Percentiles rank a stretch among this genome's conserved stretches.
phyloP scores from a whole-genome alignment of 2,888 invertebrate species.

The Hydriomena furcata region DNA sequence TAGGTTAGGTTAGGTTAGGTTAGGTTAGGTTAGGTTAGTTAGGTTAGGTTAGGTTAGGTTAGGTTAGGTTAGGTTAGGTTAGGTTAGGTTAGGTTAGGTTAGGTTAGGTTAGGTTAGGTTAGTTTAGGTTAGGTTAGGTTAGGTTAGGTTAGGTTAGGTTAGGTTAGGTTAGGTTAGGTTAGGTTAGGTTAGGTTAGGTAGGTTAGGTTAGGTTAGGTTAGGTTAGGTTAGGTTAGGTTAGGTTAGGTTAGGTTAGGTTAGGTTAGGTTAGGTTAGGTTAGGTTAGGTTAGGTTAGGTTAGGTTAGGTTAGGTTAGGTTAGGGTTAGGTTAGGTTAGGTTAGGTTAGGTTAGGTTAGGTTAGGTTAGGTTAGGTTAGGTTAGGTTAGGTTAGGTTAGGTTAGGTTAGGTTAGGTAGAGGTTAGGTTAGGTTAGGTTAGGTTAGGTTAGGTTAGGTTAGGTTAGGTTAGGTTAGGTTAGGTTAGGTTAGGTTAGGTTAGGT shows the following conservation, averaged over 20 bases:
- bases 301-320: constrained; percentile 24
- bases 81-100: constrained; percentile 31
- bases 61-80: constrained; percentile 31
- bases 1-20: constrained; percentile 34
- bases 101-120: constrained; percentile 33
- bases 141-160: constrained; percentile 32
- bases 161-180: constrained; percentile 27
- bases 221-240: constrained; percentile 31
- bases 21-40: constrained; percentile 33
- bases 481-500: constrained; percentile 25
- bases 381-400: constrained; percentile 31
- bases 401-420: constrained; percentile 31
- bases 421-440: constrained; percentile 26
- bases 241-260: constrained; percentile 29
- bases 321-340: constrained; percentile 23
- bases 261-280: constrained; percentile 25
- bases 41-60: constrained; percentile 28
- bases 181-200: constrained; percentile 32
- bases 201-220: constrained; percentile 30
- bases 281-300: constrained; percentile 28
- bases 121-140: constrained; percentile 32
- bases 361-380: constrained; percentile 32
- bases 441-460: constrained; percentile 28
- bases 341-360: constrained; percentile 29
- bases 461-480: constrained; percentile 28